Base-by-base conservation (phyloP, 64 coral and sea anemone species). In the Trachythela sp. region DNA sequence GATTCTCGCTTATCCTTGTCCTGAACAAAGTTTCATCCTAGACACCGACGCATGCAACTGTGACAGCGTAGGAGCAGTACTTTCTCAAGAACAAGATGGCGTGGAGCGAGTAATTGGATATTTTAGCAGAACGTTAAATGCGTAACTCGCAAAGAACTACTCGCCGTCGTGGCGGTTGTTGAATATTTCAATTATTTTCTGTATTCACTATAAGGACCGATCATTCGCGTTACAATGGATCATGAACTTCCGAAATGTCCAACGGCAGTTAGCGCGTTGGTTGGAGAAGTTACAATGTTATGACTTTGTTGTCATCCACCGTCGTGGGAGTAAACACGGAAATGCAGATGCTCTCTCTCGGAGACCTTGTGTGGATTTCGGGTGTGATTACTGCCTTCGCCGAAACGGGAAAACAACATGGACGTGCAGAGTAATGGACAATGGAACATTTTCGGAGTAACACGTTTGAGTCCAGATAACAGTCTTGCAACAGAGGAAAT, bases 231-330 rank as follows among this genome's bases (percentile, higher is more conserved):
- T 80, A 9, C 2, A 80, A 18, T 80, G 75, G 34, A 20, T 80
- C 27, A 37, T 80, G 38, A 80, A 80, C 17, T 80, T 80, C 20
- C 0, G 8, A 8, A 35, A 80, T 37, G 15, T 39, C 15, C 3
- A 80, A 80, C 27, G 75, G 34, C 75, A 80, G 34, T 14, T 80
- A 37, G 75, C 75, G 18, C 75, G 75, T 80, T 80, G 75, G 75
- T 36, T 37, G 18, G 33, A 80, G 17, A 80, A 80, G 4, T 10
- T 80, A 22, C 75, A 80, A 36, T 9, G 8, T 10, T 80, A 80
- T 80, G 20, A 35, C 31, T 38, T 80, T 80, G 1, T 9, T 13
- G 31, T 80, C 37, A 22, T 36, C 8, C 8, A 80, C 34, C 75
- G 75, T 80, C 33, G 3, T 38, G 75, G 75, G 2, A 80, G 33